A percentile compares a stretch with the other conserved stretches of the same genome.
Conservation (phyloP, 2,797 vertebrate species). For the Neopelma chrysocephalum region DNA sequence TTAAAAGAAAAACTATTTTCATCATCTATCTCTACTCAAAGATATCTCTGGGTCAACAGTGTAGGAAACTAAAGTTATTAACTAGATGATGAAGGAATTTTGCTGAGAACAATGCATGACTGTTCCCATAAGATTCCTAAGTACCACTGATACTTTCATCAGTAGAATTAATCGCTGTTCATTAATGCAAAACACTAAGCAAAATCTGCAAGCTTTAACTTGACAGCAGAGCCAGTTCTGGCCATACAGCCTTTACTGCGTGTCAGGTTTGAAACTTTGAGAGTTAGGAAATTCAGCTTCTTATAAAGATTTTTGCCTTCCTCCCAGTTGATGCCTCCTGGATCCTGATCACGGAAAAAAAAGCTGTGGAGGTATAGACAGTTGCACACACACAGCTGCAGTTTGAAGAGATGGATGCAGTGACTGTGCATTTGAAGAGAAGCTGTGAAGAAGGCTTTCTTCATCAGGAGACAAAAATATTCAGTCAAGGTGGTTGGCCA, state of each 20-base stretch:
- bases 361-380: background rate
- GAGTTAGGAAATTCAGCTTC: background rate
- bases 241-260: background rate
- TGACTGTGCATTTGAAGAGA: background rate
- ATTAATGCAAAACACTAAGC: constrained; percentile 17
- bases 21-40: background rate
- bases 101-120: constrained; percentile 36
- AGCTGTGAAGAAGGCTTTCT: background rate
- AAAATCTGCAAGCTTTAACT: background rate
- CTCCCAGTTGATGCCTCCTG: background rate
- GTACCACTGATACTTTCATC: constrained; percentile 32
- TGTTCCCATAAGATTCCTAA: constrained; percentile 33
- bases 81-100: constrained; percentile 29
- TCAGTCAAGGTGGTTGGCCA: background rate
- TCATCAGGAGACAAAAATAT: background rate
- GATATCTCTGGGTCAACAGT: constrained; percentile 42
- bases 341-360: background rate
- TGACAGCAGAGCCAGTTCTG: background rate
- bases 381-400: background rate
- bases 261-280: background rate
- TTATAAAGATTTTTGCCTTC: background rate
- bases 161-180: constrained; percentile 43
- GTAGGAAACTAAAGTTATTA: constrained; percentile 54
- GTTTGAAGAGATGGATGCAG: background rate
- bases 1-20: constrained; percentile 39